Evolutionary conservation across 2,797 vertebrate species (phyloP).

Genomic region (Sebastes hopkinsi): DNA sequence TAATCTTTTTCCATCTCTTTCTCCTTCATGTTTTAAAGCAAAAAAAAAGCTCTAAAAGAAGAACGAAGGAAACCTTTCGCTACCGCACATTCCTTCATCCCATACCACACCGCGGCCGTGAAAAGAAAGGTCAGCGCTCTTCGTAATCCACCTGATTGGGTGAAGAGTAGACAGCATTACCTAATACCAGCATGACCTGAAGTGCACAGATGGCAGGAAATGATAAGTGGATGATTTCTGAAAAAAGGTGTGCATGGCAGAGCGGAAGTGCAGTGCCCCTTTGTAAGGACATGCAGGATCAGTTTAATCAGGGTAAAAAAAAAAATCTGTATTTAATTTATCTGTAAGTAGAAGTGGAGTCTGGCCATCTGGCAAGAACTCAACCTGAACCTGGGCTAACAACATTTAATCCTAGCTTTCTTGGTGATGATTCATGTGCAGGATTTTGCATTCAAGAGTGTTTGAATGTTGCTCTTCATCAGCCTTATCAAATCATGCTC

Average conservation of each 20-base stretch:
- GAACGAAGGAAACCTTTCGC: background rate
- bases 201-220: conserved; percentile 16
- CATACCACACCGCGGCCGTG: conserved; percentile 18
- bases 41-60: background rate
- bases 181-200: conserved; percentile 53
- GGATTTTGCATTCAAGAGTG: background rate
- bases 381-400: background rate
- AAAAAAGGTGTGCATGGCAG: conserved; percentile 5
- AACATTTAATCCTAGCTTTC: background rate
- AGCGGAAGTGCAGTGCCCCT: background rate
- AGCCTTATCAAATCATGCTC: conserved; percentile 1
- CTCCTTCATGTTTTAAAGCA: background rate
- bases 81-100: background rate
- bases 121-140: conserved; percentile 46
- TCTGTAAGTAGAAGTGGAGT: background rate
- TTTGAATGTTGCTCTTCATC: background rate
- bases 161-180: conserved; percentile 46
- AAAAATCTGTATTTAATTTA: background rate
- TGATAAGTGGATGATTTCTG: conserved; percentile 35
- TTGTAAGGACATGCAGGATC: background rate
- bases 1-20: background rate
- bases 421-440: background rate
- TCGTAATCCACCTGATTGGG: conserved; percentile 30
- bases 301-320: background rate
- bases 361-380: background rate